Base-by-base conservation (phyloP, 2,888 invertebrate species). In the Platycnemis pennipes region DNA sequence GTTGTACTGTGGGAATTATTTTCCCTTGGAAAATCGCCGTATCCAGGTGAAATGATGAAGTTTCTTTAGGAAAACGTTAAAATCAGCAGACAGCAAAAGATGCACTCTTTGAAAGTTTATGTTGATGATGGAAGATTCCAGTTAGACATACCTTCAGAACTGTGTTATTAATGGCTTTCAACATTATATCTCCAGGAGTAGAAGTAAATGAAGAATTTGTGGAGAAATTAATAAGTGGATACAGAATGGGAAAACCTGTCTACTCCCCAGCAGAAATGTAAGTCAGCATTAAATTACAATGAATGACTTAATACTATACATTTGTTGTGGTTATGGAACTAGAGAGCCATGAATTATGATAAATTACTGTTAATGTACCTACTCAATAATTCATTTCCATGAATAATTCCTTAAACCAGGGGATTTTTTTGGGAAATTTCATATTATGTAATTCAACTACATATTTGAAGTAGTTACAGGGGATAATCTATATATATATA, bases 181-280 rank as follows among this genome's bases (percentile, higher is more conserved):
- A 8, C 11, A 26, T n/a, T 49, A 42, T 88, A 77, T 26, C 37
- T 45, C 26, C 94, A 94, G 95, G 95, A 56, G 94, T 95, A 46
- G 95, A 96, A 94, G 95, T 95, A 5, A 95, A 96, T 94, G 96
- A 96, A 95, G 96, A 96, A 94, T 96, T 96, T 95, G 96, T 96
- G 94, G 95, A 96, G 86, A 95, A 96, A 94, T 95, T 97, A 53
- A 96, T 96, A 95, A 95, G 96, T 89, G 97, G 97, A 2, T 96
- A 96, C 94, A 95, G 97, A 46, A 96, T 97, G 96, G 96, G 96
- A 94, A 96, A 96, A 95, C 97, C 97, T 0, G 96, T 96, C 94
- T 96, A 96, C 94, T 96, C 96, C 95, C 96, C 97, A 26, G 96
- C 96, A 49, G 95, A 96, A 49, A 95, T 96, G 96, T 96, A 95